A percentile compares a stretch with the other conserved stretches of the same genome.
phyloP scores from a whole-genome alignment of 35 echinoderm and acorn worm species.

The Holothuria glaberrima region DNA sequence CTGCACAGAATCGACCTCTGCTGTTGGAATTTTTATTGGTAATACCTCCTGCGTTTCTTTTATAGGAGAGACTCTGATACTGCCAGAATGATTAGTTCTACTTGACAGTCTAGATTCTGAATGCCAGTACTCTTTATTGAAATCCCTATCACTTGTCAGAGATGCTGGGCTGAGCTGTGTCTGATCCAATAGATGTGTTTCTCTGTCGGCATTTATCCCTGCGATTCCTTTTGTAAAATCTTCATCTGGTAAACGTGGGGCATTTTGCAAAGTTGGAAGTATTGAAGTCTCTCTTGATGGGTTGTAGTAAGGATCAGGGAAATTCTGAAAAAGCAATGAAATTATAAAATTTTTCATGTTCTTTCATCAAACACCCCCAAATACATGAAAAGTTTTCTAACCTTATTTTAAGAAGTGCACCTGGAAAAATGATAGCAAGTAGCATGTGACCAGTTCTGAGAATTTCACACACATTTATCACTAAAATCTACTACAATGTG shows the following conservation, averaged over 20 bases:
- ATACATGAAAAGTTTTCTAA: too few relatives aligned
- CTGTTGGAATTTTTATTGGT: too few relatives aligned
- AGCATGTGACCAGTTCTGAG: too few relatives aligned
- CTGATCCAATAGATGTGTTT: not conserved
- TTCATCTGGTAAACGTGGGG: not conserved
- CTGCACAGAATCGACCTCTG: too few relatives aligned
- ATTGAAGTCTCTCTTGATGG: constrained; percentile 28
- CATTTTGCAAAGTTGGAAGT: constrained; percentile 33
- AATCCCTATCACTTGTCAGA: not conserved
- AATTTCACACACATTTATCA: too few relatives aligned
- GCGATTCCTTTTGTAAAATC: not conserved
- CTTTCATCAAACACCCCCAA: too few relatives aligned
- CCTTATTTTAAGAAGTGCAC: too few relatives aligned
- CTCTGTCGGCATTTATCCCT: not conserved
- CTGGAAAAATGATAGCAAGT: too few relatives aligned
- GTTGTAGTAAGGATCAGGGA: constrained; percentile 52
- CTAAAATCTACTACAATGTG: too few relatives aligned
- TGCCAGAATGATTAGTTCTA: not conserved
- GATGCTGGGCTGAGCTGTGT: constrained; percentile 10
- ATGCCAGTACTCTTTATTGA: not conserved
- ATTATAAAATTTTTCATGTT: too few relatives aligned
- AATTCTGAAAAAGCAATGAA: constrained; percentile 17
- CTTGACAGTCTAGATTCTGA: not conserved
- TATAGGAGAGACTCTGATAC: too few relatives aligned
- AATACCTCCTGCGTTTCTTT: too few relatives aligned